Base-by-base conservation (phyloP, 2,797 vertebrate genomes). In the Gila robusta region DNA sequence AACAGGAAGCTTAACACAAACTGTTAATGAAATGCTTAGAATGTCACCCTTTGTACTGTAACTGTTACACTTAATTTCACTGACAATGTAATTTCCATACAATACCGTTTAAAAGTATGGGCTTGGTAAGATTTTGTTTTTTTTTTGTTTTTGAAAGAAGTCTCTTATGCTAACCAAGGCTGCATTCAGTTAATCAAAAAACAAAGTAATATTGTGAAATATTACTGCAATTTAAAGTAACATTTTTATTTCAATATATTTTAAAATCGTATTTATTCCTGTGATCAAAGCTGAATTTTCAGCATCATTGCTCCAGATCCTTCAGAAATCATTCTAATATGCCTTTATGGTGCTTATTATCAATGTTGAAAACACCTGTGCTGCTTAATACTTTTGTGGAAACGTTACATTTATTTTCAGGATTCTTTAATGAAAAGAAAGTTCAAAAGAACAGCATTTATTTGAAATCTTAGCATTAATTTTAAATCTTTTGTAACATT, bases 1-100 rank as follows among this genome's bases (percentile, higher is more conserved):
- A 86, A 80, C 79, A 59, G 59, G 85, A 82, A 77, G 73, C 32
- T 62, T 81, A 41, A 77, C 71, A 73, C 81, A 77, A 77, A 84
- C 72, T 19, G 70, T 49, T 23, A 76, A 66, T 74, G 72, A 81
- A 87, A 89, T 85, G 76, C 70, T 41, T 41, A 10, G 19, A 21
- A 37, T 52, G 72, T 67, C 72, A 19, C 37, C 14, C 4, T 47
- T 44, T 83, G 12, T 83, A 37, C 21, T 52, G 7, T 35, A 66
- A 76, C 32, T 2, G 52, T 64, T 64, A 39, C 35, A 78, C 26
- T 74, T 49, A 41, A 59, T 72, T 72, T 59, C 14, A 59, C n/a
- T 71, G 37, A 44, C n/a, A 59, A 44, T 23, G 16, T 44, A 32
- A 39, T 9, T 79, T 64, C 39, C 5, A 72, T 6, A 44, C 5